phyloP scores from a whole-genome alignment of 2,797 vertebrate genomes.

The Miichthys miiuy region DNA sequence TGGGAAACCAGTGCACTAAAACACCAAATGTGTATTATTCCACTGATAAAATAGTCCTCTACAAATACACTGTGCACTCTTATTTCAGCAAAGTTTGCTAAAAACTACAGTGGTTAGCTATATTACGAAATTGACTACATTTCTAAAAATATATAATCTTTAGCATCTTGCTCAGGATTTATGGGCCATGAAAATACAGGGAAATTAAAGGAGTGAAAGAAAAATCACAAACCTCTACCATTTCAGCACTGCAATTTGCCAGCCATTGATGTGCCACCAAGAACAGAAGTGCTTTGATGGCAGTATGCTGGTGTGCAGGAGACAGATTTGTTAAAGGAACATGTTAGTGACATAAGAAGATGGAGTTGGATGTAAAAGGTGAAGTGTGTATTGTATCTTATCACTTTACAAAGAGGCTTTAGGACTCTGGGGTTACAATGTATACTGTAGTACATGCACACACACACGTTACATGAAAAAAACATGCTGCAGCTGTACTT shows the following conservation, averaged over 20 bases:
- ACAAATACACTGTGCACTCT: too few species aligned
- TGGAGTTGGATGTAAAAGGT: conserved; percentile 16
- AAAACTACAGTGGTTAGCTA: too few species aligned
- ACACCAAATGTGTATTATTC: neutral
- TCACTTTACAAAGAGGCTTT: neutral
- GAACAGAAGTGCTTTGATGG: conserved; percentile 10
- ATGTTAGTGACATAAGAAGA: neutral
- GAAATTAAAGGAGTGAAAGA: neutral
- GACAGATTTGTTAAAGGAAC: neutral
- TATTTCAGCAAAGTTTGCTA: too few species aligned
- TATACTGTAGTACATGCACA: neutral
- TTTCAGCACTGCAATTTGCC: conserved; percentile 7
- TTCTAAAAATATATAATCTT: too few species aligned
- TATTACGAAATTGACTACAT: too few species aligned
- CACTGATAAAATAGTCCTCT: too few species aligned
- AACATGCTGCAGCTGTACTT: conserved; percentile 19
- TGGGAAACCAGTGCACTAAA: neutral
- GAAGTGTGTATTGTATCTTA: neutral
- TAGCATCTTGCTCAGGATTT: neutral
- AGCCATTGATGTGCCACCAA: neutral
- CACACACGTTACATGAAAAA: neutral
- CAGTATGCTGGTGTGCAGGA: neutral
- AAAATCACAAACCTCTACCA: conserved; percentile 7
- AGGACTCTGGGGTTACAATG: neutral
- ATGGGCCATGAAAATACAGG: neutral